Evolutionary conservation across 2,888 invertebrate genomes (phyloP), one percentile per base, ranked within the genome.

Genomic region (Melinopterus prodromus): DNA sequence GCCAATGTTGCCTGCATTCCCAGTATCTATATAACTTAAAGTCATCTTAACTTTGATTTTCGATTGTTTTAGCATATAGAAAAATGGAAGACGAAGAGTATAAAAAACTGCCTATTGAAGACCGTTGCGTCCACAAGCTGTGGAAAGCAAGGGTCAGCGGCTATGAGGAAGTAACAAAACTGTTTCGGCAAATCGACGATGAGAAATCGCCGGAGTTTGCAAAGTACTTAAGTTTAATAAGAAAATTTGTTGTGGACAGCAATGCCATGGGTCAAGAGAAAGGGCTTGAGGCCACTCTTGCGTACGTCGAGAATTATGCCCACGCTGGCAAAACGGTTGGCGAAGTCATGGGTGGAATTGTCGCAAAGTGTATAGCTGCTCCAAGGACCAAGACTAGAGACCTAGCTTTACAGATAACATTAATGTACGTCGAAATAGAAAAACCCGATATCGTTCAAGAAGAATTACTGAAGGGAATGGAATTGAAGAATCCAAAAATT

Each of bases 221-320:
- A 85, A 98, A 97, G 90, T 99, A 95, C 90, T 90, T 96, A 12
- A 96, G 97, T 7, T 90, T 98, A 74, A 93, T 99, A 69, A 98
- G 98, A 88, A 98, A 98, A 89, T 98, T 99, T 92, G 98, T 98
- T 0, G 91, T 93, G 0, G 99, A 99, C 88, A 96, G 95, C 85
- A 98, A 99, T 94, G 98, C 95, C 15, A 93, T 96, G 81, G 98
- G 98, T 1, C 98, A 98, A 88, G 99, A 99, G 87, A 98, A 96
- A 91, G 99, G 97, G 14, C 88, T 99, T 84, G 98, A 98, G 87
- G 98, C 98, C 7, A 95, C 97, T 0, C 89, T 98, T 78, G 95
- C 96, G 70, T 99, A 95, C 89, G 94, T 98, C 0, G 97, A 98
- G 89, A 98, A 98, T 90, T 97, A 98, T 86, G 94, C 93, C 0